Evolutionary conservation across 2,797 vertebrate genomes (phyloP), one percentile per base, ranked within the genome.

Genomic region (Paratrypauchen microcephalus): DNA sequence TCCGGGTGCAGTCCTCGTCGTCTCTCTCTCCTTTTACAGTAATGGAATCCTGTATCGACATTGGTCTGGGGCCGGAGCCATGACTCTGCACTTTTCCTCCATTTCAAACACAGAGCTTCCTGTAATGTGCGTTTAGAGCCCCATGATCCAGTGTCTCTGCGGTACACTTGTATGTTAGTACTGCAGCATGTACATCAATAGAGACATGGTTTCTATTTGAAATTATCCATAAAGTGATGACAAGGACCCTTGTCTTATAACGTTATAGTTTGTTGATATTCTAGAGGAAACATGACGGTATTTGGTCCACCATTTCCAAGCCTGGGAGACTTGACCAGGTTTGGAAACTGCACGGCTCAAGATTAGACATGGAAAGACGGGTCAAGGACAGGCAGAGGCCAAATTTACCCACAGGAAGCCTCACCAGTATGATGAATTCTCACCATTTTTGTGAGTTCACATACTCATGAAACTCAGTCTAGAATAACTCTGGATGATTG

Each of bases 41-140:
- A 92, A 91, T 88, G 86, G 82, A 88, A 89, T 85, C 87, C 84
- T 76, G 82, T 89, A 93, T 93, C 91, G 91, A 93, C 81, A 83
- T 68, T 56, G 5, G 69, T 89, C 81, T 81, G 79, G 76, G 74
- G 69, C 77, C 78, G 87, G 88, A 78, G 86, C 82, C 62, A 86
- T 93, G 93, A 93, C 90, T 90, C 72, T 70, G 89, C 92, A 93
- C 85, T 84, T 88, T 91, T 86, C 68, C 72, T 80, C 82, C 79
- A 71, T 80, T 77, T 78, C 36, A 81, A 82, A 78, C 70, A 76
- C 81, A 71, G 65, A 66, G 72, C 30, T 80, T 88, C 83, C 79
- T 73, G 79, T 90, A 77, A 87, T 82, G 66, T 58, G 50, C 69
- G 70, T 71, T 57, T 32, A 47, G 69, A 74, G 52, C 60, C 58